Evolutionary conservation across 1,140 invertebrate species (phyloP), one percentile per base, ranked within the genome.

Genomic region (Eueides isabella): DNA sequence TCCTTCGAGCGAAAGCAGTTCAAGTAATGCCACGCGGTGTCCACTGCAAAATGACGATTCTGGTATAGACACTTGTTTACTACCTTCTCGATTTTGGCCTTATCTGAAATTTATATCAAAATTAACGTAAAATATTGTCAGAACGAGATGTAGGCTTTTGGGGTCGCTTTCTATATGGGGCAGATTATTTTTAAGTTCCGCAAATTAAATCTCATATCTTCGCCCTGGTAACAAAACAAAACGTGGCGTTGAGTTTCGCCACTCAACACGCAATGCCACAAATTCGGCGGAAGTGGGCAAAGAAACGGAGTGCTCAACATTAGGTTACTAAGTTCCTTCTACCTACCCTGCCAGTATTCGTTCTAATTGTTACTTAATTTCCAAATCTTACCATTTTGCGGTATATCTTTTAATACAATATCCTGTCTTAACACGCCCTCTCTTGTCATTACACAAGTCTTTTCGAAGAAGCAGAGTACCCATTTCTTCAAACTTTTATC

Each of bases 351-450:
- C 11, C 5, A 31, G 9, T 31, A 31, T 31, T 48, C 23, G 35
- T 35, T 11, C 2, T 9, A 35, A 12, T 11, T 35, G 9, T 41
- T 41, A n/a, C 3, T 4, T 41, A 41, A 2, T 5, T 55, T 55
- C n/a, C 7, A 44, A 7, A 2, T 55, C 9, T 61, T 72, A 88
- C 86, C 82, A 44, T 71, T 67, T n/a, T 67, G 28, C 5, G 80
- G 72, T 26, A 88, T 64, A 35, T 72, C 63, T 1, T 67, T 68
- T 2, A 85, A 35, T 41, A 82, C 83, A 1, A 75, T 76, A 61
- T 88, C 82, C 33, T 85, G 67, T n/a, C 74, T 77, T 26, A 82
- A 73, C 1, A 88, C 84, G 2, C 83, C 86, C 12, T 80, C 76
- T 14, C 29, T 61, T 0, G 83, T 77, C 84, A 88, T 88, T 29